A percentile compares a stretch with the other conserved stretches of the same genome.
Evolutionary conservation across 2,888 invertebrate genomes (phyloP).

Genomic region (Chymomyza amoena): DNA sequence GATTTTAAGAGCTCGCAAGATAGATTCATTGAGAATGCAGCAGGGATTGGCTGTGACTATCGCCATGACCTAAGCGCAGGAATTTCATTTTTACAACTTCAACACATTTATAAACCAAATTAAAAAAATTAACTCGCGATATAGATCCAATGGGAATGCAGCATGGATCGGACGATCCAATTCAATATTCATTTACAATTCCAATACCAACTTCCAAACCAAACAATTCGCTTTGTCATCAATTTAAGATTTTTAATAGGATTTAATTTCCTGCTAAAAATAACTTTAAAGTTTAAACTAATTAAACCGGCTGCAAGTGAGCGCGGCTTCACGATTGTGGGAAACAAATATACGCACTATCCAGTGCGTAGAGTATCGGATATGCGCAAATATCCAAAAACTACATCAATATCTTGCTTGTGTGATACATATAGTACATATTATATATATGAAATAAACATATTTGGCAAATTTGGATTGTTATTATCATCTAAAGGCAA

Average conservation of each 20-base stretch:
- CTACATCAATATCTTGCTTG: background rate
- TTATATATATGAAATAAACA: conserved; percentile 44
- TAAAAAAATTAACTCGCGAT: too few relatives aligned
- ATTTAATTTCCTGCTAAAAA: conserved; percentile 23
- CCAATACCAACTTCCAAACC: background rate
- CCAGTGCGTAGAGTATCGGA: conserved; percentile 5
- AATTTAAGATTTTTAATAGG: conserved; percentile 32
- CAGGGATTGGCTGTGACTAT: too few relatives aligned
- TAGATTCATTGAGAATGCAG: too few relatives aligned
- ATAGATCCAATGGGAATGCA: too few relatives aligned
- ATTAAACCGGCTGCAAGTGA: conserved; percentile 31
- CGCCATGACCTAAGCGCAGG: too few relatives aligned
- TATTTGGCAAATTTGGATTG: conserved; percentile 69
- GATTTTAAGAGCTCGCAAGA: too few relatives aligned
- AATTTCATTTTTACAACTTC: too few relatives aligned
- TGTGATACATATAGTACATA: too few relatives aligned
- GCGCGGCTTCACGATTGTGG: conserved; percentile 3
- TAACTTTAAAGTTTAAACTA: conserved; percentile 34
- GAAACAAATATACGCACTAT: background rate
- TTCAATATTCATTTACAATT: background rate
- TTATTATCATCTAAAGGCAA: conserved; percentile 44
- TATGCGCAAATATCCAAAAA: conserved; percentile 6
- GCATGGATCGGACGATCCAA: too few relatives aligned
- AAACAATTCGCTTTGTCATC: background rate
- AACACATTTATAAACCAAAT: too few relatives aligned